phyloP scores from a whole-genome alignment of 2,888 invertebrate genomes.

The Leptinotarsa peninsularis region DNA sequence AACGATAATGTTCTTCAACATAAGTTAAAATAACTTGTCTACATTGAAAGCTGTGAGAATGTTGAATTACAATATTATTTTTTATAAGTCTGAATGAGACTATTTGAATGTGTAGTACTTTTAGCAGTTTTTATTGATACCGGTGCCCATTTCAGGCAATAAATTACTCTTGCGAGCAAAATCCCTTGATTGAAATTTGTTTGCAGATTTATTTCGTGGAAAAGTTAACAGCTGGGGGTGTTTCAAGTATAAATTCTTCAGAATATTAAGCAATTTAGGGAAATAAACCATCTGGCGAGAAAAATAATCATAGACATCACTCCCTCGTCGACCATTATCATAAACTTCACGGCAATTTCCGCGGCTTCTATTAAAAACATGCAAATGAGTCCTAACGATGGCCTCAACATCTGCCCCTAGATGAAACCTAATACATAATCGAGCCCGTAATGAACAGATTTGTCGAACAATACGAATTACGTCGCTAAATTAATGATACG shows the following conservation, averaged over 20 bases:
- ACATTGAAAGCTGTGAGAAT: no score
- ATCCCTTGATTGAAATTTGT: background rate
- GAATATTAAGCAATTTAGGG: background rate
- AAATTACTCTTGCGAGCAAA: background rate
- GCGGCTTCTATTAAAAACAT: slow-evolving; percentile 39
- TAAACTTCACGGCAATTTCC: slow-evolving; percentile 31
- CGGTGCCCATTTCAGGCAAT: background rate
- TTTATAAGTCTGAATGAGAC: no score
- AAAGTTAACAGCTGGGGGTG: background rate
- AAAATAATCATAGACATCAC: slow-evolving; percentile 19
- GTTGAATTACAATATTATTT: no score
- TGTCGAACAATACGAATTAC: slow-evolving; percentile 30
- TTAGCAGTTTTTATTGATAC: no score
- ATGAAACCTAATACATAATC: slow-evolving; percentile 21
- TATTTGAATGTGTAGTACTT: no score
- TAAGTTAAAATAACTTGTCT: no score
- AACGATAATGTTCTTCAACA: no score
- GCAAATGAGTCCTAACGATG: slow-evolving; percentile 28
- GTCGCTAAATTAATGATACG: slow-evolving; percentile 29
- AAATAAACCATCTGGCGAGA: slow-evolving; percentile 1
- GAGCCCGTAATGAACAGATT: slow-evolving; percentile 36
- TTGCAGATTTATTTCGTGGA: background rate
- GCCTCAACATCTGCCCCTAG: slow-evolving; percentile 33
- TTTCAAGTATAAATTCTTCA: background rate
- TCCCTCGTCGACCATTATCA: slow-evolving; percentile 32